Percentiles rank a stretch among this genome's conserved stretches.
Conservation (phyloP, 1,140 invertebrate genomes). For the Panagrolaimus sp. region DNA sequence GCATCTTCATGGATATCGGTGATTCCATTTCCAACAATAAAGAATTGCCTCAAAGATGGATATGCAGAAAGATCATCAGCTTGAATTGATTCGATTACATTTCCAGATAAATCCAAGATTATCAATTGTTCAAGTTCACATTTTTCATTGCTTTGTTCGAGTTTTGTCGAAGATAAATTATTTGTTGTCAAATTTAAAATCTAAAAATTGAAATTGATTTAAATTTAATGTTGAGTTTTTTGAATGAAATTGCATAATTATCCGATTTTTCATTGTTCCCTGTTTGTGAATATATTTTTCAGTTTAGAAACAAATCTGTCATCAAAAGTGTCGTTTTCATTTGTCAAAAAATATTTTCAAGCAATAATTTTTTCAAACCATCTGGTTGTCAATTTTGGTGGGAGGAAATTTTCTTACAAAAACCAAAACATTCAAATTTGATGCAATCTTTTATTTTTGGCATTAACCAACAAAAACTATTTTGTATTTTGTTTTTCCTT, state of each 20-base stretch:
- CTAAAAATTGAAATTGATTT: conserved; percentile 32
- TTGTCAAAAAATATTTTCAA: too few relatives aligned
- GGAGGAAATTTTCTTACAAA: too few relatives aligned
- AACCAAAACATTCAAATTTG: too few relatives aligned
- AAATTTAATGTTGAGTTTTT: background rate
- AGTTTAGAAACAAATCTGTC: too few relatives aligned
- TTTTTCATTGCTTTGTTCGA: conserved; percentile 16
- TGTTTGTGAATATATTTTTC: too few relatives aligned
- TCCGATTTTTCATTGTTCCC: background rate
- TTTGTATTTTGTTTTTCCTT: too few relatives aligned
- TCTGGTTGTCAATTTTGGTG: too few relatives aligned
- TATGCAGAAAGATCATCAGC: conserved; percentile 35
- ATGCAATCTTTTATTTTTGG: too few relatives aligned
- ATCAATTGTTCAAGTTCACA: conserved; percentile 44
- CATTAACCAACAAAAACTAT: too few relatives aligned
- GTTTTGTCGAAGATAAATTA: conserved; percentile 21
- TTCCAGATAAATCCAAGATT: conserved; percentile 42
- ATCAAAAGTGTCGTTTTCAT: too few relatives aligned
- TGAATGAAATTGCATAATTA: background rate
- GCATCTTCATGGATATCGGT: conserved; percentile 20
- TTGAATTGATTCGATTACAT: conserved; percentile 33
- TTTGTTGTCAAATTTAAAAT: conserved; percentile 43
- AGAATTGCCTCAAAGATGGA: conserved; percentile 41
- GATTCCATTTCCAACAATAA: conserved; percentile 15
- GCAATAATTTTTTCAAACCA: too few relatives aligned